Evolutionary conservation across 2,888 invertebrate genomes (phyloP).

Genomic region (Brachypalpus laphriformis): DNA sequence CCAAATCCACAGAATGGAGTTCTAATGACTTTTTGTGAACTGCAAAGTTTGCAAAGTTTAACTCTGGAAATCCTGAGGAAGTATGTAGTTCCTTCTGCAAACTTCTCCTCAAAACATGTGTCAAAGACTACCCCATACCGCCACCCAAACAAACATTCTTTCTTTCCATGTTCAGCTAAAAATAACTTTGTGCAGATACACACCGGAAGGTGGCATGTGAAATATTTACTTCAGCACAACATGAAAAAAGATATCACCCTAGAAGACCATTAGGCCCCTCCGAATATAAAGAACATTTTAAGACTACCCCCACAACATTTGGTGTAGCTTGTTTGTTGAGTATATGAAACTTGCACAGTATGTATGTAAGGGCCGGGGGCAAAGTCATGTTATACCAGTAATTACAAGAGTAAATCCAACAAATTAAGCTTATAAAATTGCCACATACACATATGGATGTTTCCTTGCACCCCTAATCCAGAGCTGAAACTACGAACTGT

Average conservation of each 20-base stretch:
- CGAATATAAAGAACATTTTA: background rate
- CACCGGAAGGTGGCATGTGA: background rate
- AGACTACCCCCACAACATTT: background rate
- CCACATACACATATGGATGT: background rate
- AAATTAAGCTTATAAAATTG: conserved; percentile 34
- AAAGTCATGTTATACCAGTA: background rate
- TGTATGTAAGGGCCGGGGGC: background rate
- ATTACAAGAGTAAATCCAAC: conserved; percentile 20
- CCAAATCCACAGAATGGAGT: background rate
- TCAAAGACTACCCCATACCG: no score
- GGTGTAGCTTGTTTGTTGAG: background rate
- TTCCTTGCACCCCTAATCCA: background rate
- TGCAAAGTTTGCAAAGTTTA: background rate
- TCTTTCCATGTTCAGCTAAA: background rate
- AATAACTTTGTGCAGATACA: background rate
- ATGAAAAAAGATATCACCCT: background rate
- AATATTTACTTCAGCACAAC: background rate
- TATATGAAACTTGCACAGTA: background rate
- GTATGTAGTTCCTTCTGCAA: background rate
- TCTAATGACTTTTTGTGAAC: background rate
- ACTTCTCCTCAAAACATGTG: background rate
- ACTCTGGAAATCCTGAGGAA: no score
- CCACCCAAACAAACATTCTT: background rate
- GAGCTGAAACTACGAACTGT: conserved; percentile 17
- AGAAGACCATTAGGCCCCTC: background rate